Percentiles rank a stretch among this genome's conserved stretches.
phyloP scores from a whole-genome alignment of 1,140 invertebrate genomes.

The Helicoverpa armigera region DNA sequence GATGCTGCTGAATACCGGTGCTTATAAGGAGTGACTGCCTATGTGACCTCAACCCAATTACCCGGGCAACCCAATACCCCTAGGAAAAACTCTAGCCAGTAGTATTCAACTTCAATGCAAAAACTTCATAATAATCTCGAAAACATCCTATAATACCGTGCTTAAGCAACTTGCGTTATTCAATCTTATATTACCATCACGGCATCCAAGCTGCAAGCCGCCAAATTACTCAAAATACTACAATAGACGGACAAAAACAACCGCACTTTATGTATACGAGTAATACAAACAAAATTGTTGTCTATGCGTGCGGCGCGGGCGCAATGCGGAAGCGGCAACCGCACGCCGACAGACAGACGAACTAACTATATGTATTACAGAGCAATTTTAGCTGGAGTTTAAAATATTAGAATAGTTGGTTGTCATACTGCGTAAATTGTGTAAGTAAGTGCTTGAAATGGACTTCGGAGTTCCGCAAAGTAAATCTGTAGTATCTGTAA shows the following conservation, averaged over 20 bases:
- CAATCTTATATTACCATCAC: neutral
- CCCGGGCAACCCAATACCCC: too few relatives aligned
- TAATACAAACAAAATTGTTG: slow-evolving; percentile 50
- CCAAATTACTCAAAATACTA: slow-evolving; percentile 11
- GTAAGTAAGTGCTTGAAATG: neutral
- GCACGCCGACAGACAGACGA: slow-evolving; percentile 46
- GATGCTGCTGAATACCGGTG: too few relatives aligned
- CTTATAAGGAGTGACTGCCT: too few relatives aligned
- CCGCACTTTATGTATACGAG: slow-evolving; percentile 4
- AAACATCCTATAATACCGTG: neutral
- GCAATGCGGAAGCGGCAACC: slow-evolving; percentile 58
- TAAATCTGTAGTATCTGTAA: neutral
- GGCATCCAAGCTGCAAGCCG: neutral
- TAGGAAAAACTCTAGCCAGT: too few relatives aligned
- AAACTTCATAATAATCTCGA: too few relatives aligned
- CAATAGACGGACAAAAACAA: slow-evolving; percentile 34
- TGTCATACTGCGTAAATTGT: slow-evolving; percentile 9
- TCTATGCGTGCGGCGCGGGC: slow-evolving; percentile 55
- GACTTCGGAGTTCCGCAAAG: neutral
- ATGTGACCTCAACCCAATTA: too few relatives aligned
- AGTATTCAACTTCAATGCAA: too few relatives aligned
- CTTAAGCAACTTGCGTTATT: neutral
- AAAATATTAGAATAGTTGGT: slow-evolving; percentile 15
- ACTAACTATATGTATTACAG: slow-evolving; percentile 31
- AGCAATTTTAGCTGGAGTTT: slow-evolving; percentile 17